A percentile compares a stretch with the other conserved stretches of the same genome.
Evolutionary conservation across 2,888 invertebrate genomes (phyloP).

Genomic region (Epirrhoe alternata): DNA sequence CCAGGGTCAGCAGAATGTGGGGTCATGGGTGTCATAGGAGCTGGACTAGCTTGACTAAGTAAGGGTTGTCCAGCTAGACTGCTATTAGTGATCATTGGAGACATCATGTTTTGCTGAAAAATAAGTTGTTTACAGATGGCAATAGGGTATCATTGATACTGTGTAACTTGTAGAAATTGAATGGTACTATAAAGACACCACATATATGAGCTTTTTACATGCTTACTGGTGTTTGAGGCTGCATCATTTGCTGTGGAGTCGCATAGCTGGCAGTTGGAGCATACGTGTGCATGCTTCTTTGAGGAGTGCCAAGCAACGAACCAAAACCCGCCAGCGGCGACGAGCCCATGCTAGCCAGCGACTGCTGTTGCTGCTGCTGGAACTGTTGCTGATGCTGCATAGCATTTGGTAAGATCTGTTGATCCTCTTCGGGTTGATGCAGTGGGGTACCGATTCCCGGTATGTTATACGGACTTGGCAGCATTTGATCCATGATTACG

Average conservation of each 20-base stretch:
- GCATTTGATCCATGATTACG: slow-evolving; percentile 93
- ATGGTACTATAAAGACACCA: not conserved
- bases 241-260: slow-evolving; percentile 94
- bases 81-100: slow-evolving; percentile 89
- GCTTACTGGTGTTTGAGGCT: slow-evolving; percentile 94
- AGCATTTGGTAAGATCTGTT: slow-evolving; percentile 94
- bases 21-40: slow-evolving; percentile 95
- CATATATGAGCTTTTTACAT: not conserved
- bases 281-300: slow-evolving; percentile 90
- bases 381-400: slow-evolving; percentile 91
- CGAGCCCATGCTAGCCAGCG: slow-evolving; percentile 84
- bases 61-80: slow-evolving; percentile 86
- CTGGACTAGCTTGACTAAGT: slow-evolving; percentile 88
- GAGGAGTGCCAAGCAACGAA: slow-evolving; percentile 87
- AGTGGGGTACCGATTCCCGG: slow-evolving; percentile 96
- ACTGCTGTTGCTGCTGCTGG: slow-evolving; percentile 88
- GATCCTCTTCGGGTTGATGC: slow-evolving; percentile 96
- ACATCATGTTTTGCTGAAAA: slow-evolving; percentile 92
- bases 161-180: not conserved
- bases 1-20: slow-evolving; percentile 97
- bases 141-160: not conserved
- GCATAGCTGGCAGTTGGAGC: slow-evolving; percentile 90
- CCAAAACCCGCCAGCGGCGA: slow-evolving; percentile 87
- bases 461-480: slow-evolving; percentile 95
- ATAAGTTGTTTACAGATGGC: not conserved